Evolutionary conservation across 2,797 vertebrate genomes (phyloP).

Genomic region (Malacoraja senta): DNA sequence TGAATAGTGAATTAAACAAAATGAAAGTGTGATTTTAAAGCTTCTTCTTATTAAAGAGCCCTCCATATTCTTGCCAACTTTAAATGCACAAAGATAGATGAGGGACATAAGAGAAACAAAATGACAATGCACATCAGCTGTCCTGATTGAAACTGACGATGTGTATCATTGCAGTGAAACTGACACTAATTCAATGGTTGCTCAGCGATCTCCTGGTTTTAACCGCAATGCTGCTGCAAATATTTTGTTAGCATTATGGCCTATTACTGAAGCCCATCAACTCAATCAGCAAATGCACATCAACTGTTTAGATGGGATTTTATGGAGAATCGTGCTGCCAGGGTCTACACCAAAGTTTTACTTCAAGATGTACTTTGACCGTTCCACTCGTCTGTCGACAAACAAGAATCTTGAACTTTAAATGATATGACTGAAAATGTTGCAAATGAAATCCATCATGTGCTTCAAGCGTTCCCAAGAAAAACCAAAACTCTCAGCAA

Average conservation of each 20-base stretch:
- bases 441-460: neutral
- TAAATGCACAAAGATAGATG: neutral
- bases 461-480: neutral
- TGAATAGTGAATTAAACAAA: neutral
- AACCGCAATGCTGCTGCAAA: constrained; percentile 49
- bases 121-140: neutral
- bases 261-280: neutral
- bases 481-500: neutral
- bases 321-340: neutral
- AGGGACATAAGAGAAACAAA: neutral
- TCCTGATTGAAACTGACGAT: neutral
- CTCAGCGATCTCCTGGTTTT: neutral
- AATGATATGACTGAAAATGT: neutral
- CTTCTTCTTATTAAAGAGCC: neutral
- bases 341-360: neutral
- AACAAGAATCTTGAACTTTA: neutral
- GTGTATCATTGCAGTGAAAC: neutral
- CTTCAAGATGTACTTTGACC: neutral
- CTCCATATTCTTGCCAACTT: neutral
- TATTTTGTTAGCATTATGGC: constrained; percentile 50
- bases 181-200: too few species aligned
- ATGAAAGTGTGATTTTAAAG: neutral
- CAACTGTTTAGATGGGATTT: neutral
- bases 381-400: neutral
- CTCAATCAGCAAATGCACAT: neutral